Percentiles rank a stretch among this genome's conserved stretches.
These are phyloP conservation scores for Coendou prehensilis DNA, from an alignment of 2,797 vertebrate species.

Conservation along the genomic window DNA sequence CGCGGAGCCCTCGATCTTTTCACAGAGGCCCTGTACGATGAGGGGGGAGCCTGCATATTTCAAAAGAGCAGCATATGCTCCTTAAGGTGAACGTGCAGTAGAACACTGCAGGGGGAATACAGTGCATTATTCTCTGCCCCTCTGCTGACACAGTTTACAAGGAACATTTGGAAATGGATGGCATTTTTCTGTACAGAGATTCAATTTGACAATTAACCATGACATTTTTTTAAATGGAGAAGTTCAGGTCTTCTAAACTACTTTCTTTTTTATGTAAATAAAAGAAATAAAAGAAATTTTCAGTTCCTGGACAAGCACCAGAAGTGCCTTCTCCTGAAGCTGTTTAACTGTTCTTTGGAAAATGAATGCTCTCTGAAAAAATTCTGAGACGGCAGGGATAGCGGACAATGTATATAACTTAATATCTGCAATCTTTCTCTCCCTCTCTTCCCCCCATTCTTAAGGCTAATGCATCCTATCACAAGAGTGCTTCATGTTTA, in stretches of 20 bases:
- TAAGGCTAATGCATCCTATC: conserved; percentile 65
- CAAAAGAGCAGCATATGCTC: conserved; percentile 82
- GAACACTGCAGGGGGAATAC: conserved; percentile 70
- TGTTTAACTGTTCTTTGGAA: conserved; percentile 73
- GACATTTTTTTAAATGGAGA: conserved; percentile 63
- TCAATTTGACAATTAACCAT: conserved; percentile 74
- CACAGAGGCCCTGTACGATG: conserved; percentile 76
- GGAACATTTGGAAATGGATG: conserved; percentile 76
- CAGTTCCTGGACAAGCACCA: conserved; percentile 61
- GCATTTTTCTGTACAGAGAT: conserved; percentile 69
- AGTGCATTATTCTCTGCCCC: conserved; percentile 66
- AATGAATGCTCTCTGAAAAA: conserved; percentile 68
- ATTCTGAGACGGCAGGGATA: conserved; percentile 47
- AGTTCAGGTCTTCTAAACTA: conserved; percentile 43
- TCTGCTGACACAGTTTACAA: conserved; percentile 75
- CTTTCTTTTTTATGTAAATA: conserved; percentile 49
- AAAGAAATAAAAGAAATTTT: conserved; percentile 62
- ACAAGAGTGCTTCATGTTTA: conserved; percentile 74
- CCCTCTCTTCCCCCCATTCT: conserved; percentile 45
- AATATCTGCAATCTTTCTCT: conserved; percentile 67
- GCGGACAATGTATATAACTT: conserved; percentile 57
- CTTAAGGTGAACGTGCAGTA: conserved; percentile 76
- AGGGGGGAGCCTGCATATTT: conserved; percentile 79
- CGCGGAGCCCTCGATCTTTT: conserved; percentile 75
- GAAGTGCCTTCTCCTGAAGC: conserved; percentile 49